These are phyloP conservation scores for Bombus picipes DNA, from an alignment of 1,140 invertebrate species.

Conservation along the genomic window DNA sequence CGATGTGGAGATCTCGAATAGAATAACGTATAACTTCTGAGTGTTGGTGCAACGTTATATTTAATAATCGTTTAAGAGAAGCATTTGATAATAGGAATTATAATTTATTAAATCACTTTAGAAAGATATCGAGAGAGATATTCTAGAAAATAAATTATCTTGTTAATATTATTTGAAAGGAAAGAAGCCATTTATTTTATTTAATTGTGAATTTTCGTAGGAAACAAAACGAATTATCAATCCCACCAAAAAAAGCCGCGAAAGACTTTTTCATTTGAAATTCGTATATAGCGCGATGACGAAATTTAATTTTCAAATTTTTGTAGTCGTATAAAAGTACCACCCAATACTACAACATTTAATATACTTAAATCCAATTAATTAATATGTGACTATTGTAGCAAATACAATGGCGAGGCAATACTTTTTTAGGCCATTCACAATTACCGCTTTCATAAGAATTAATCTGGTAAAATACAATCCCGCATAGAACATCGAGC, in stretches of 20 bases:
- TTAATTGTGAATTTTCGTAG: too few species aligned
- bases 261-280: too few species aligned
- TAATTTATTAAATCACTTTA: background rate
- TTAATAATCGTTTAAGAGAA: background rate
- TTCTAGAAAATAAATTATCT: background rate
- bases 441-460: background rate
- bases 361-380: too few species aligned
- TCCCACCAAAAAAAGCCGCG: rapidly evolving
- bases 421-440: background rate
- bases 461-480: background rate
- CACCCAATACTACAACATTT: too few species aligned
- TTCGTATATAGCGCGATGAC: too few species aligned
- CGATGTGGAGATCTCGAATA: background rate
- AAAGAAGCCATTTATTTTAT: too few species aligned
- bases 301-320: too few species aligned
- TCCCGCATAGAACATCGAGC: background rate
- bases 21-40: background rate
- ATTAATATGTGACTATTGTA: too few species aligned
- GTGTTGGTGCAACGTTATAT: background rate
- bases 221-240: too few species aligned
- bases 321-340: too few species aligned
- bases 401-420: too few species aligned
- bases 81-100: background rate
- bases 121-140: background rate
- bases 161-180: background rate